Base-by-base conservation (phyloP, 2,797 vertebrate species). In the Tolypeutes matacus region DNA sequence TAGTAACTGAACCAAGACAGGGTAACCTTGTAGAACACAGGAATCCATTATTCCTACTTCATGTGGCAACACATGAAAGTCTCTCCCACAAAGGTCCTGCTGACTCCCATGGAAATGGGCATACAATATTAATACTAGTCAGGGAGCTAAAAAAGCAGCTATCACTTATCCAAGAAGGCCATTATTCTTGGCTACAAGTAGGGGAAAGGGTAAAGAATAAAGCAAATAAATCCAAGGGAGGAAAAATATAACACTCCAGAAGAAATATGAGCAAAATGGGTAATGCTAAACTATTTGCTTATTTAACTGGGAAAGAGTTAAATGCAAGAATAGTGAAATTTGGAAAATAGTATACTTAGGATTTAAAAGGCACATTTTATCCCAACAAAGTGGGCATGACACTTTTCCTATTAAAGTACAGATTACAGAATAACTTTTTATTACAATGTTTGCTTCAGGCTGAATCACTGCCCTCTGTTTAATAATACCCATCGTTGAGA, bases 41-140 rank as follows among this genome's bases (percentile, higher is more conserved):
- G 70, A 95, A 82, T 95, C 92, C 93, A 96, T 88, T 83, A 86
- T 62, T 58, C 51, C 29, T 49, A 20, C 62, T 86, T 62, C 70
- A 10, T 9, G 53, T 86, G 85, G 49, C 27, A 87, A 81, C 14
- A n/a, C 73, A 91, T 93, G 58, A 21, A 31, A 90, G 91, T 73
- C 81, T 78, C 82, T n/a, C 21, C 49, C n/a, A 60, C 56, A 29
- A 97, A 97, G 23, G 34, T 9, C 11, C 29, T 69, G 78, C 65
- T 93, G n/a, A 86, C 89, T 94, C 96, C 96, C 73, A 53, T 64
- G 5, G 46, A 96, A 97, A 90, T 91, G 70, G 91, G 34, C 60
- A 34, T 53, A 18, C 49, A 86, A 64, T 58, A 89, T 53, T 81
- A 96, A 84, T 65, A 82, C 1, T 2, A n/a, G 53, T 0, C 0